A percentile compares a stretch with the other conserved stretches of the same genome.
These are phyloP conservation scores for Pelosia muscerda DNA, from an alignment of 2,888 invertebrate genomes.

Conservation along the genomic window DNA sequence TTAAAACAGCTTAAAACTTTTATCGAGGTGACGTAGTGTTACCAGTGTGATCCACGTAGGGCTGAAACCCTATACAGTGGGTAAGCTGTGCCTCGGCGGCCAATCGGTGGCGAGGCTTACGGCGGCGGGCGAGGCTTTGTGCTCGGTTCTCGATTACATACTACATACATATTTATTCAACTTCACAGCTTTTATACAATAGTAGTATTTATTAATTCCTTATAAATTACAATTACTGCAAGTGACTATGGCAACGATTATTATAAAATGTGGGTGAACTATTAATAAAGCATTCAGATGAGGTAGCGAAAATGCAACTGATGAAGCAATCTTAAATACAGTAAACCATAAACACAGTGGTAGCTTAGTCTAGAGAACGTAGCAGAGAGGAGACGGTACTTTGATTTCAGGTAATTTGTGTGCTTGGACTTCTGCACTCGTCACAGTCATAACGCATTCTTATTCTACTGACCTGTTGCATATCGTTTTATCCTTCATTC, in stretches of 20 bases:
- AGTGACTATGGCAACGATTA: neutral
- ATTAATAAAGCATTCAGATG: no score
- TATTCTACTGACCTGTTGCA: no score
- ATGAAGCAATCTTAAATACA: no score
- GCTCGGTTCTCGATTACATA: constrained; percentile 56
- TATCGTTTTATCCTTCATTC: neutral
- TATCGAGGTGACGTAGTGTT: constrained; percentile 53
- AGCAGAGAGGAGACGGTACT: neutral
- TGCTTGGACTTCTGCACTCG: neutral
- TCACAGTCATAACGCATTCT: neutral
- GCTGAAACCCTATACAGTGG: constrained; percentile 68
- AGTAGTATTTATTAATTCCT: neutral
- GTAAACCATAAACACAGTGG: no score
- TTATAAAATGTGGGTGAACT: no score
- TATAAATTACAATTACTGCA: neutral
- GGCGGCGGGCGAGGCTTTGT: constrained; percentile 63
- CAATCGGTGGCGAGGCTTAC: constrained; percentile 67
- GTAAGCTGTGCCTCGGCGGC: constrained; percentile 60
- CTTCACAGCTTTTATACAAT: constrained; percentile 23
- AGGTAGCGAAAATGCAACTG: no score
- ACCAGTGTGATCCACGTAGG: constrained; percentile 57
- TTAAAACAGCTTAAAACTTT: constrained; percentile 54
- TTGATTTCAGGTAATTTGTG: neutral
- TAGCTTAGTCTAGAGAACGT: neutral
- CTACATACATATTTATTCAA: constrained; percentile 45